phyloP scores from a whole-genome alignment of 2,113 vertebrate genomes.

The Pyxicephalus adspersus region DNA sequence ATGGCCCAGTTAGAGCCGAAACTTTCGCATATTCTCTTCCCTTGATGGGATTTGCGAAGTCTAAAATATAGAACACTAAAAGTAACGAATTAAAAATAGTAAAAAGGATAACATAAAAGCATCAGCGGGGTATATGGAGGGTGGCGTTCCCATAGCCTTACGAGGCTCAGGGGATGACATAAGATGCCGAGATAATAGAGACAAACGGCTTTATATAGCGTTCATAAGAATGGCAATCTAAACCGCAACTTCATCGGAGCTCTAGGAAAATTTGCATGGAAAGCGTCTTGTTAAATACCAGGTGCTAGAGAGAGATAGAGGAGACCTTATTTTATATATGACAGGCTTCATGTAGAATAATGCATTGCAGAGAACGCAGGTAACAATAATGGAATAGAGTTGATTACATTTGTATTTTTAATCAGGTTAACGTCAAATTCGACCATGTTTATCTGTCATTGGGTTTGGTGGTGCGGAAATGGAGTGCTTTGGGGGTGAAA shows the following conservation, averaged over 20 bases:
- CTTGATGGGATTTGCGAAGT: not conserved
- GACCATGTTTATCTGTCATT: no score
- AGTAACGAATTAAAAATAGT: slow-evolving; percentile 36
- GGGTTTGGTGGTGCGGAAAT: no score
- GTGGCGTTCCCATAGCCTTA: not conserved
- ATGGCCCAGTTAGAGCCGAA: not conserved
- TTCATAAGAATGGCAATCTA: not conserved
- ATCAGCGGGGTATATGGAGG: not conserved
- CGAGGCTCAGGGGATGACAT: not conserved
- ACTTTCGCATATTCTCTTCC: not conserved
- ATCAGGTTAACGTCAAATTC: no score
- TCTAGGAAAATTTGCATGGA: no score
- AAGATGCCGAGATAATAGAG: not conserved
- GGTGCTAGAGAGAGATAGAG: no score
- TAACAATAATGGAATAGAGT: no score
- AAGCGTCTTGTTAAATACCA: no score
- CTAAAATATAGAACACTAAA: slow-evolving; percentile 23
- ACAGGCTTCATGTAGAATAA: no score
- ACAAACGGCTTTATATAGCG: not conserved
- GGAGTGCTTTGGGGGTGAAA: no score
- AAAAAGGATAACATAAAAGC: slow-evolving; percentile 2
- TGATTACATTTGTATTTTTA: no score
- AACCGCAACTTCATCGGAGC: not conserved
- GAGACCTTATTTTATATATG: no score
- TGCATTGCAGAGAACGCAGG: no score